Evolutionary conservation across 2,113 vertebrate species (phyloP).

Genomic region (Oxyruncus cristatus): DNA sequence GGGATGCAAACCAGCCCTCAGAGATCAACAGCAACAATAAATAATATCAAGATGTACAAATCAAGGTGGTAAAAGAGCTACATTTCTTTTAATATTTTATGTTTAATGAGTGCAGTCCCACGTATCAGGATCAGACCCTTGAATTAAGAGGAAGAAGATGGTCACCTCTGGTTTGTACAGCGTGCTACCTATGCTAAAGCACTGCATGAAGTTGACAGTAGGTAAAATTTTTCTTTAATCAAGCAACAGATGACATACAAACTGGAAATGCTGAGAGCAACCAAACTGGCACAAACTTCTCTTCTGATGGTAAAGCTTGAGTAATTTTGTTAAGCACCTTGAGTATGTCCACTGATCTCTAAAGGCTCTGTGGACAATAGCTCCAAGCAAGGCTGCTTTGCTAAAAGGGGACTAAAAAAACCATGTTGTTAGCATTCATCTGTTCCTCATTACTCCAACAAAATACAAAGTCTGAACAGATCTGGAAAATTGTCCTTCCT

Average conservation of each 20-base stretch:
- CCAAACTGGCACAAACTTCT: neutral
- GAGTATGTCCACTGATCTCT: neutral
- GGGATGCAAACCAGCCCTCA: neutral
- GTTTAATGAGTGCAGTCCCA: neutral
- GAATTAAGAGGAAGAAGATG: neutral
- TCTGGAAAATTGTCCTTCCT: slow-evolving; percentile 13
- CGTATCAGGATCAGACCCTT: neutral
- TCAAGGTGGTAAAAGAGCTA: neutral
- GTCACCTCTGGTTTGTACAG: neutral
- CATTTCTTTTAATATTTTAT: neutral
- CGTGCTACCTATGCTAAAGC: neutral
- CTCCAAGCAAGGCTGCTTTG: neutral
- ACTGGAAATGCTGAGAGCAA: neutral
- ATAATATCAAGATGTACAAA: neutral
- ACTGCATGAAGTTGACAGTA: neutral
- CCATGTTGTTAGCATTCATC: neutral
- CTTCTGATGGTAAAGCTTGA: neutral
- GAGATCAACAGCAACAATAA: neutral
- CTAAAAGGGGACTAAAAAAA: neutral
- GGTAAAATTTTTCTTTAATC: neutral
- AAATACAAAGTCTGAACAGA: neutral
- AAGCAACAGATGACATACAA: neutral
- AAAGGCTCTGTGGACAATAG: neutral
- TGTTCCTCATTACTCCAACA: slow-evolving; percentile 1
- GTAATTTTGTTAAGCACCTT: neutral